These are phyloP conservation scores for Eptesicus fuscus DNA, from an alignment of 2,113 vertebrate genomes.

Conservation along the genomic window DNA sequence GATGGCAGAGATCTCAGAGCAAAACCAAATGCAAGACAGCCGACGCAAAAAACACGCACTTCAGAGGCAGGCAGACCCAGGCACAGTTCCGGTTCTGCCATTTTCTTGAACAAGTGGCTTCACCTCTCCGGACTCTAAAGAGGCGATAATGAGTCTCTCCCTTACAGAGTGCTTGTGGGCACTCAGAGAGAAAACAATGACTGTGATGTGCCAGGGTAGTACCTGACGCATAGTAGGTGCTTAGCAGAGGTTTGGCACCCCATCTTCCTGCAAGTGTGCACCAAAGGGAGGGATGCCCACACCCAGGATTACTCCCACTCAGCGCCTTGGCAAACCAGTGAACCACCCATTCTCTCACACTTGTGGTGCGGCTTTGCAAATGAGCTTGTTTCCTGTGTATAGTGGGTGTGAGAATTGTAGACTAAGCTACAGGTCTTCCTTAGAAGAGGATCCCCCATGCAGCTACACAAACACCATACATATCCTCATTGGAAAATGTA, in stretches of 20 bases:
- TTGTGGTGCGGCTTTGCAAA: conserved; percentile 53
- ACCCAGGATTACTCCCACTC: neutral
- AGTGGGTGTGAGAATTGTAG: conserved; percentile 49
- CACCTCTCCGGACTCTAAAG: neutral
- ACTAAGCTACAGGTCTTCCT: neutral
- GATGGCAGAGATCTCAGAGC: neutral
- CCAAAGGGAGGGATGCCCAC: neutral
- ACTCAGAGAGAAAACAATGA: neutral
- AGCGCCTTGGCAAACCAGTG: neutral
- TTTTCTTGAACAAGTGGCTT: conserved; percentile 21
- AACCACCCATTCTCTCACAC: neutral
- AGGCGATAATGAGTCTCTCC: neutral
- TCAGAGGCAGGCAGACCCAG: neutral
- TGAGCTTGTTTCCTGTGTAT: conserved; percentile 52
- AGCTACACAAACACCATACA: neutral
- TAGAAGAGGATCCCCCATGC: neutral
- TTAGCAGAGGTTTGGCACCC: neutral
- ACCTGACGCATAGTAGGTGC: neutral
- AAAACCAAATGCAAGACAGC: neutral
- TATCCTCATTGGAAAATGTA: neutral
- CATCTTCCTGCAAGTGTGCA: neutral
- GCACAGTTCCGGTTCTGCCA: neutral
- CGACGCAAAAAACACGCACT: neutral
- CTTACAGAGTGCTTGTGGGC: neutral
- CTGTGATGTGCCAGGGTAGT: neutral